A percentile compares a stretch with the other conserved stretches of the same genome.
These are phyloP conservation scores for Adineta ricciae DNA, from an alignment of 2,888 invertebrate species.

Conservation along the genomic window DNA sequence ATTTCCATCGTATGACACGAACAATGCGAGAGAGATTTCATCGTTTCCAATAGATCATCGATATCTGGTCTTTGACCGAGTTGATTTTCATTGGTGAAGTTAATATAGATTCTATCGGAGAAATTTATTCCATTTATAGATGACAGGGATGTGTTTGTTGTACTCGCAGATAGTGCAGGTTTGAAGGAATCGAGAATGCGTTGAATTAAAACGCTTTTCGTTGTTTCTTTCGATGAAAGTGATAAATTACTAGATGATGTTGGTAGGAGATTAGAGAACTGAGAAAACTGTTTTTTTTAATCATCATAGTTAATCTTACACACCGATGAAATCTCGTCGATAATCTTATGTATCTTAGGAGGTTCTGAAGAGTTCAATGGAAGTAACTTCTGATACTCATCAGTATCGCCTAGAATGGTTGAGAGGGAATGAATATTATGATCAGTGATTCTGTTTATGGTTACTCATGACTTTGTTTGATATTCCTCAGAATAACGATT, in stretches of 20 bases:
- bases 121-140: not conserved
- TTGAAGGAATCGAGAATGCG: not conserved
- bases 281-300: not conserved
- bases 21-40: not conserved
- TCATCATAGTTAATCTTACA: not conserved
- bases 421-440: too few relatives aligned
- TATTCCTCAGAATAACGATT: too few relatives aligned
- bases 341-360: too few relatives aligned
- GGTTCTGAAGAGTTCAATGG: not conserved
- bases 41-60: not conserved
- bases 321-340: not conserved
- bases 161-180: not conserved
- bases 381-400: not conserved
- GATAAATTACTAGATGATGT: not conserved
- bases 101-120: not conserved
- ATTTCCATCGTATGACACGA: not conserved
- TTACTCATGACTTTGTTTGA: not conserved
- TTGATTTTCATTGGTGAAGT: not conserved
- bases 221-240: not conserved
- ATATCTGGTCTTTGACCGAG: not conserved
- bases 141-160: not conserved
- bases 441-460: not conserved
- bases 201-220: not conserved
- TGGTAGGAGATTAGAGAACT: not conserved
- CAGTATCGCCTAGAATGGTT: not conserved